These are phyloP conservation scores for Limnephilus auricula DNA, from an alignment of 2,888 invertebrate species.

Conservation along the genomic window DNA sequence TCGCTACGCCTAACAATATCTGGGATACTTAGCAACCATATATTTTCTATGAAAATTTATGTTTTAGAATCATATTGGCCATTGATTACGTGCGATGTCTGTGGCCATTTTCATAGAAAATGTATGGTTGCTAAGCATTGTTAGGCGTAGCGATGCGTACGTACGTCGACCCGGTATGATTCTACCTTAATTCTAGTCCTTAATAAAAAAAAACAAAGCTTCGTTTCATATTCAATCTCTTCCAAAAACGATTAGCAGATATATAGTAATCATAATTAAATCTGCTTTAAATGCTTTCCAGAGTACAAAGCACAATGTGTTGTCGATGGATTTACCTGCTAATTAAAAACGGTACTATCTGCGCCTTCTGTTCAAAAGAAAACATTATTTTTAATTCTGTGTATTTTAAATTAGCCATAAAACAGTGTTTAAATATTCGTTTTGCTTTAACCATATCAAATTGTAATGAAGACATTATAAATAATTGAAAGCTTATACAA, in stretches of 20 bases:
- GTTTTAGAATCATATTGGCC: too few species aligned
- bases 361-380: not conserved
- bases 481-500: constrained; percentile 8
- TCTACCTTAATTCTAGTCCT: too few species aligned
- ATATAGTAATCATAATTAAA: not conserved
- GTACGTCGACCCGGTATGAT: too few species aligned
- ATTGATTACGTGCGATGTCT: too few species aligned
- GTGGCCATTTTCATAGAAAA: too few species aligned
- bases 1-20: too few species aligned
- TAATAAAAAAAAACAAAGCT: too few species aligned
- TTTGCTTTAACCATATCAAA: constrained; percentile 12
- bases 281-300: not conserved
- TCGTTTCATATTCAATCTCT: too few species aligned
- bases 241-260: not conserved
- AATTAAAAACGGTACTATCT: not conserved
- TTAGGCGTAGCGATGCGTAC: too few species aligned
- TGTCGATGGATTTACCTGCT: not conserved
- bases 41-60: too few species aligned
- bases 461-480: constrained; percentile 23
- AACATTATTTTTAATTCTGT: not conserved
- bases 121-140: too few species aligned
- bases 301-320: not conserved
- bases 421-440: constrained; percentile 6
- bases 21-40: too few species aligned
- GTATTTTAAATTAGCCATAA: not conserved